phyloP scores from a whole-genome alignment of 2,113 vertebrate species.

The Dicerorhinus sumatrensis region DNA sequence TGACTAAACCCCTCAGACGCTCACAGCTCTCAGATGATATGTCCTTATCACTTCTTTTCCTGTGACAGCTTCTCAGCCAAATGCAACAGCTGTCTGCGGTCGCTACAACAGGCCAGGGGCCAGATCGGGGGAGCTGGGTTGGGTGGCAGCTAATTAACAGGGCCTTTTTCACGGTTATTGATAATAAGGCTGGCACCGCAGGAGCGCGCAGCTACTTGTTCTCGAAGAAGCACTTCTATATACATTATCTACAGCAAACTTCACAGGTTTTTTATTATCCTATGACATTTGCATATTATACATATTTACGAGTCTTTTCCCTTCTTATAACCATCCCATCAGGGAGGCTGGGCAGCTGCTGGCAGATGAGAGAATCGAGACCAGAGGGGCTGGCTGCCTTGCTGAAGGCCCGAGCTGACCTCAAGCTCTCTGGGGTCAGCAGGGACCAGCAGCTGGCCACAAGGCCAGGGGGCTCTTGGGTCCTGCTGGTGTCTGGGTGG shows the following conservation, averaged over 20 bases:
- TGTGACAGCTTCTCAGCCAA: not conserved
- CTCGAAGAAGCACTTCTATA: constrained; percentile 36
- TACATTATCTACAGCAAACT: not conserved
- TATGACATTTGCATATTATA: constrained; percentile 65
- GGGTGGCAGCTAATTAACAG: not conserved
- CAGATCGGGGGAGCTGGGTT: accelerated
- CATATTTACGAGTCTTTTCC: constrained; percentile 70
- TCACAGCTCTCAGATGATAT: not conserved
- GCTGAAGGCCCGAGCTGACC: not conserved
- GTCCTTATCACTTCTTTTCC: not conserved
- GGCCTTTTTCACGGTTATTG: not conserved
- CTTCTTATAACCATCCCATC: constrained; percentile 37
- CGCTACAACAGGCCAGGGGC: not conserved
- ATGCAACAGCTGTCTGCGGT: not conserved
- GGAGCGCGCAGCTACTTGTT: not conserved
- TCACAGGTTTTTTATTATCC: constrained; percentile 47
- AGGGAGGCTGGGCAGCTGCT: constrained; percentile 28
- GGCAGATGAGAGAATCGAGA: not conserved
- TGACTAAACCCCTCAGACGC: not conserved
- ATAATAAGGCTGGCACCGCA: not conserved
- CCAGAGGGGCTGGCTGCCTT: not conserved
- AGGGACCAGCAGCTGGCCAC: not conserved
- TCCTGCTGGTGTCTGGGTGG: not conserved
- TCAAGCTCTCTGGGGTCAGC: not conserved
- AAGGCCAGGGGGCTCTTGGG: not conserved